phyloP scores from a whole-genome alignment of 2,113 vertebrate genomes.

The Garra rufa region DNA sequence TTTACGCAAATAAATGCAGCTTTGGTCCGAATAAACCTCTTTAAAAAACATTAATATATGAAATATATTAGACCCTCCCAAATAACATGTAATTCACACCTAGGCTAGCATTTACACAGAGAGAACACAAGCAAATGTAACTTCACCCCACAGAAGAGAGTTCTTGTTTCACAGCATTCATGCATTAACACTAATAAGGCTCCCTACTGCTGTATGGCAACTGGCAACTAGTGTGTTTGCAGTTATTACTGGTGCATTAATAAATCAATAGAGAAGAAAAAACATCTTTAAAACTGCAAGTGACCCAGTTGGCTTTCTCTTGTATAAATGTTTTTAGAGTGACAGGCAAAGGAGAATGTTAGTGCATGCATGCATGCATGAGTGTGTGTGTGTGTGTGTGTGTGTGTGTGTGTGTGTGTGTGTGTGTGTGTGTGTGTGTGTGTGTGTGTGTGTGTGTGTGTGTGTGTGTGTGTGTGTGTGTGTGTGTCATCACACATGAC shows the following conservation, averaged over 20 bases:
- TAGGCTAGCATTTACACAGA: neutral
- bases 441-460: no score
- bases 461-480: no score
- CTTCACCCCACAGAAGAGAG: slow-evolving; percentile 19
- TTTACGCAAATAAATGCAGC: neutral
- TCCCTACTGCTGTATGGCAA: slow-evolving; percentile 63
- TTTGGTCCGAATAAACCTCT: neutral
- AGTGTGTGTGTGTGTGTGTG: neutral
- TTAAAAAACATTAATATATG: neutral
- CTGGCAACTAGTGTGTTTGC: slow-evolving; percentile 39
- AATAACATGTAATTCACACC: neutral
- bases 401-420: neutral
- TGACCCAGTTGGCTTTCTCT: slow-evolving; percentile 61
- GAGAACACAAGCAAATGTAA: neutral
- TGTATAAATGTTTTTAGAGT: slow-evolving; percentile 42
- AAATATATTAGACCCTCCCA: neutral
- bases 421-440: no score
- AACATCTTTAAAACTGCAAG: slow-evolving; percentile 34
- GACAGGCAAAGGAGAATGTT: slow-evolving; percentile 21
- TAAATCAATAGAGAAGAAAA: slow-evolving; percentile 58
- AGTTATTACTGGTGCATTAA: slow-evolving; percentile 50
- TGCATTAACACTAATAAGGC: slow-evolving; percentile 65
- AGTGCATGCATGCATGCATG: neutral
- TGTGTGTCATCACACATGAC: slow-evolving; percentile 9
- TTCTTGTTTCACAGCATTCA: slow-evolving; percentile 61